Evolutionary conservation across 2,888 invertebrate genomes (phyloP).

Genomic region (Dorcus hopei): DNA sequence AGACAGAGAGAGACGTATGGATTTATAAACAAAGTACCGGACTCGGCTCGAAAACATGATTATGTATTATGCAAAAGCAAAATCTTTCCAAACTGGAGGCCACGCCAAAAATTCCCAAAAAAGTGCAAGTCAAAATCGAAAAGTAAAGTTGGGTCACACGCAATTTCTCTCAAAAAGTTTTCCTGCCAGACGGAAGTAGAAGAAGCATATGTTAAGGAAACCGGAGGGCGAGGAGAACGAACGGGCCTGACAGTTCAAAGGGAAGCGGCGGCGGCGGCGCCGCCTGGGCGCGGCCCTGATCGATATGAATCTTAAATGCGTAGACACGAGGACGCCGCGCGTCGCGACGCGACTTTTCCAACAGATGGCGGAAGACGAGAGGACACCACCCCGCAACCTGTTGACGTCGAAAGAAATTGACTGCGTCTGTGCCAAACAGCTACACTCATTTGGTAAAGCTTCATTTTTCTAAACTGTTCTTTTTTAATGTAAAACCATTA

Average conservation of each 20-base stretch:
- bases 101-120: too few species aligned
- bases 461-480: too few species aligned
- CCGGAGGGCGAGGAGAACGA: neutral
- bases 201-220: conserved; percentile 4
- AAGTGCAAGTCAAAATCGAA: too few species aligned
- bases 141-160: neutral
- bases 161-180: neutral
- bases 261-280: conserved; percentile 7
- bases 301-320: conserved; percentile 30
- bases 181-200: conserved; percentile 1
- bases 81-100: too few species aligned
- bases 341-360: conserved; percentile 8
- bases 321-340: conserved; percentile 31
- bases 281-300: conserved; percentile 26
- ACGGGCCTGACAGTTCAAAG: conserved; percentile 3
- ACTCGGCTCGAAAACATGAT: too few species aligned
- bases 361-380: neutral
- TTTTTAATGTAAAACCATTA: too few species aligned
- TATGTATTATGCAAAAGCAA: too few species aligned
- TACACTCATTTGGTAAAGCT: too few species aligned
- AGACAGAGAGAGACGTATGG: too few species aligned
- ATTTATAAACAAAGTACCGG: too few species aligned
- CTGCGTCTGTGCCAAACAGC: too few species aligned
- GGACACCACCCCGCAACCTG: conserved; percentile 13
- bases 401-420: conserved; percentile 3